Evolutionary conservation across 2,888 invertebrate species (phyloP), one percentile per base, ranked within the genome.

Genomic region (Bellardia pandia): DNA sequence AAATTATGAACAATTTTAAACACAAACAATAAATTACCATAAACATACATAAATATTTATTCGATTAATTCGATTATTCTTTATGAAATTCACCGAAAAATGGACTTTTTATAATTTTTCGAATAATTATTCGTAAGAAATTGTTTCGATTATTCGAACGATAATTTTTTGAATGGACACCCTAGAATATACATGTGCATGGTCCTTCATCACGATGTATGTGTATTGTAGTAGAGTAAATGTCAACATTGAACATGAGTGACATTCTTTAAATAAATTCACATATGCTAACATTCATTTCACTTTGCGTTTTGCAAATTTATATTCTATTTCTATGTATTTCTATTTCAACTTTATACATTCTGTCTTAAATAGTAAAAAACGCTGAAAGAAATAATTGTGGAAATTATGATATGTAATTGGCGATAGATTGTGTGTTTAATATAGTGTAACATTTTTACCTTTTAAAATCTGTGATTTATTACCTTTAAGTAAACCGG

Each of bases 241-340:
- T 72, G 82, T 78, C 78, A 78, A 82, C 68, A 68, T 69, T 74
- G 33, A 72, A 76, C 5, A 66, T 23, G 74, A 82, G 66, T 69
- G 77, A 78, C 78, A 64, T 81, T 37, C 51, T 68, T 77, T 30
- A 48, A 68, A 56, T 53, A 78, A 48, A 68, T 62, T 68, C 60
- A 60, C 77, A 81, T 82, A 58, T 81, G 85, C 56, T 60, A 23
- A 74, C 51, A 72, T 86, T 62, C 64, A 56, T 72, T 72, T 37
- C 11, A 6, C 33, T 48, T 81, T 45, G 33, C 4, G 64, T 69
- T 75, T 62, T 45, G 23, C 0, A 75, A 33, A 74, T 33, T 33
- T 80, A 45, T 13, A 45, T 5, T 9, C 56, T 23, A 33, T 74
- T 56, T 37, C 3, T 37, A 62, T 33, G 62, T 60, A 62, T 62